Conservation (phyloP, 2,113 vertebrate genomes). For the Rafetus swinhoei region DNA sequence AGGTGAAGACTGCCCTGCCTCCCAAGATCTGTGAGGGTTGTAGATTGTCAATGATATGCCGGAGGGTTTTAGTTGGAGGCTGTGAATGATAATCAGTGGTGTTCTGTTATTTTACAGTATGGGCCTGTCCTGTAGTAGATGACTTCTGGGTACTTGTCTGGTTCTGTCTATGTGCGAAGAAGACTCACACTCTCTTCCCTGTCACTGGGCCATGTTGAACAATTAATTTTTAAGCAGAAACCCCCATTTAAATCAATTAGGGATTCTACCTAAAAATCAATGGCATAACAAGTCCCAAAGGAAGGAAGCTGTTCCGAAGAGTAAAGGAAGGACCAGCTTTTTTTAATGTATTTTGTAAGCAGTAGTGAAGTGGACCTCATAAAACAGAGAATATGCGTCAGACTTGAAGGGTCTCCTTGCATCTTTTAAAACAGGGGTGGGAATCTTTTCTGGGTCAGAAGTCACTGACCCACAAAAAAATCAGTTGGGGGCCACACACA, state of each 20-base stretch:
- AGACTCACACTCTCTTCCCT: neutral
- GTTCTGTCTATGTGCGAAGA: neutral
- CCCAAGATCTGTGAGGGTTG: too few relatives aligned
- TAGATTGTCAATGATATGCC: too few relatives aligned
- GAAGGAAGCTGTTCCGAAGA: constrained; percentile 5
- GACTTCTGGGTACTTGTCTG: too few relatives aligned
- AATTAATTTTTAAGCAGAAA: neutral
- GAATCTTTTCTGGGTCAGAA: too few relatives aligned
- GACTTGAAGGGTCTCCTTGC: neutral
- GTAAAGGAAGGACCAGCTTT: neutral
- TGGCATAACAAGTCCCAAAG: neutral
- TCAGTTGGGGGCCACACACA: too few relatives aligned
- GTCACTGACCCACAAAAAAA: too few relatives aligned
- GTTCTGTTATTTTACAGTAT: too few relatives aligned
- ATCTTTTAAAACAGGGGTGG: neutral
- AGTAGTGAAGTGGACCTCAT: neutral
- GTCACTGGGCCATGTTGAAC: neutral
- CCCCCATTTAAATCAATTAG: neutral
- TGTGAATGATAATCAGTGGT: too few relatives aligned
- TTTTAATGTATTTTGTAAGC: neutral
- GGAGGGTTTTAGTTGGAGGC: too few relatives aligned
- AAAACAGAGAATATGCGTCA: constrained; percentile 5
- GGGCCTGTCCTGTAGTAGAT: too few relatives aligned
- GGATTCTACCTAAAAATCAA: neutral
- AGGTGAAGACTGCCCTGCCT: too few relatives aligned